A percentile compares a stretch with the other conserved stretches of the same genome.
Conservation (phyloP, 1,140 invertebrate species). For the Drosophila rhopaloa region DNA sequence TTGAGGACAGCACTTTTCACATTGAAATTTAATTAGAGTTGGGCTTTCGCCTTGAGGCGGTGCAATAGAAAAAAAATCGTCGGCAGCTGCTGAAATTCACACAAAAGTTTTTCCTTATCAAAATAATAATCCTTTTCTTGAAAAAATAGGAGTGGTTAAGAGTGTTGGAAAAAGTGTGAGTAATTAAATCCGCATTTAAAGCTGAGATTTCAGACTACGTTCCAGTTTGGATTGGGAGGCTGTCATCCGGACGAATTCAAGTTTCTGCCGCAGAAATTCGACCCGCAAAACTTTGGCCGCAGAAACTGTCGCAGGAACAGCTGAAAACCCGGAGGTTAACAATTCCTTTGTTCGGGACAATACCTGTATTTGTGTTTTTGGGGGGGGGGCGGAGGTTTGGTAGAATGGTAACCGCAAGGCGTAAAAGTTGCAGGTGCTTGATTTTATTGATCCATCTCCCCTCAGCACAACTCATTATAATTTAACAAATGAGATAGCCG, state of each 20-base stretch:
- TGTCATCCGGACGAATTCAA: slow-evolving; percentile 20
- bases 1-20: slow-evolving; percentile 56
- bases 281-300: slow-evolving; percentile 34
- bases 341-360: slow-evolving; percentile 17
- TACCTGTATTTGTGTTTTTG: slow-evolving; percentile 21
- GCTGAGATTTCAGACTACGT: background rate
- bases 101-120: slow-evolving; percentile 45
- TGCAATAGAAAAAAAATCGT: background rate
- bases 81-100: slow-evolving; percentile 42
- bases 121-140: slow-evolving; percentile 43
- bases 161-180: slow-evolving; percentile 8
- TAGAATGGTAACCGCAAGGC: slow-evolving; percentile 32
- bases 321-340: background rate
- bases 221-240: slow-evolving; percentile 2
- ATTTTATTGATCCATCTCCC: slow-evolving; percentile 13
- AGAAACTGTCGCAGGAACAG: slow-evolving; percentile 33
- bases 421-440: slow-evolving; percentile 27
- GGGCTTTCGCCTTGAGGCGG: slow-evolving; percentile 37
- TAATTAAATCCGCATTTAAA: slow-evolving; percentile 49
- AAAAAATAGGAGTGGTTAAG: slow-evolving; percentile 13
- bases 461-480: slow-evolving; percentile 53
- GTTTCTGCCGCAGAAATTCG: slow-evolving; percentile 33
- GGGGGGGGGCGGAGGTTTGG: background rate
- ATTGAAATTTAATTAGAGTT: slow-evolving; percentile 61
- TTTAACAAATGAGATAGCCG: slow-evolving; percentile 70